Conservation (phyloP, 2,797 vertebrate species). For the Melanotaenia trifasciata region DNA sequence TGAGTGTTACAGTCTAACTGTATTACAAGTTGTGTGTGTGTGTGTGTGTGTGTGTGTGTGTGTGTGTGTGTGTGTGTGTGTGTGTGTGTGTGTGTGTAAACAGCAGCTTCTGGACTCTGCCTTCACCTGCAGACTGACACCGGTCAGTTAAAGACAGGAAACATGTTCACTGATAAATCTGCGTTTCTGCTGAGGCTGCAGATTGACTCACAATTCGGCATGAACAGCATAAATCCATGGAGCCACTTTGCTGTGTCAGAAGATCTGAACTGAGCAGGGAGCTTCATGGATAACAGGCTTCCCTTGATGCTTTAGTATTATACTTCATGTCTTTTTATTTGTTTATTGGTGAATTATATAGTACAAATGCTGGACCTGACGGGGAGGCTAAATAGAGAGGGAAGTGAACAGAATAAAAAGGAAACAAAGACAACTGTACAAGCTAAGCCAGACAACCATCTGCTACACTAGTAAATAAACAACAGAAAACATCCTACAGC, state of each 20-base stretch:
- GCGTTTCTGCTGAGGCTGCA: neutral
- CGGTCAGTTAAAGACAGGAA: neutral
- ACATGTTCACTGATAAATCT: neutral
- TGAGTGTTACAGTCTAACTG: constrained; percentile 39
- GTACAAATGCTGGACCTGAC: neutral
- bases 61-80: too few relatives aligned
- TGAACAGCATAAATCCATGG: neutral
- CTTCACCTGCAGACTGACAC: neutral
- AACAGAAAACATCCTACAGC: too few relatives aligned
- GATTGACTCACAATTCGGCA: neutral
- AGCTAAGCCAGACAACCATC: too few relatives aligned
- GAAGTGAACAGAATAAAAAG: neutral
- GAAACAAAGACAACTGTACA: too few relatives aligned
- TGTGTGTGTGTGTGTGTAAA: neutral
- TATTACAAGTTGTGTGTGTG: constrained; percentile 8
- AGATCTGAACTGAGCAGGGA: neutral
- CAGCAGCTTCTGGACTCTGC: neutral
- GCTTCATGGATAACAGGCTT: neutral
- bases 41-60: constrained; percentile 7
- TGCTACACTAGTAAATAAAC: too few relatives aligned
- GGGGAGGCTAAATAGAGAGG: too few relatives aligned
- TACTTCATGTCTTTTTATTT: neutral
- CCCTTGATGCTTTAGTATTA: neutral
- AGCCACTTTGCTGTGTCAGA: neutral
- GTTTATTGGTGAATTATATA: neutral